A percentile compares a stretch with the other conserved stretches of the same genome.
Evolutionary conservation across 2,888 invertebrate genomes (phyloP).

Genomic region (Hirtodrosophila alboralis): DNA sequence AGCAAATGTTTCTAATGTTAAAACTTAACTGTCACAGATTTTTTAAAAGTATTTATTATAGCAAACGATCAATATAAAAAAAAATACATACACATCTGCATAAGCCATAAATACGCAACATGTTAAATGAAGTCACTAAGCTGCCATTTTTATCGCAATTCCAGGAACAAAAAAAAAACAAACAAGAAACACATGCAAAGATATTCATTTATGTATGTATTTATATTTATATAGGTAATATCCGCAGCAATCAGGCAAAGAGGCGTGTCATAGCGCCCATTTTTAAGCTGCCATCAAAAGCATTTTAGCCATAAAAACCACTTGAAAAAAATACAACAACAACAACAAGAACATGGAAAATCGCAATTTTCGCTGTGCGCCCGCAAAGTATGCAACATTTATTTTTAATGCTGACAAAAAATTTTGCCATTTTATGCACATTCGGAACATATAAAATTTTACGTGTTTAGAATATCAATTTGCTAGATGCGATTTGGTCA

Average conservation of each 20-base stretch:
- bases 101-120: slow-evolving; percentile 3
- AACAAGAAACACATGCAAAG: slow-evolving; percentile 30
- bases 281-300: background rate
- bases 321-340: slow-evolving; percentile 12
- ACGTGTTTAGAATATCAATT: slow-evolving; percentile 77
- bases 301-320: slow-evolving; percentile 47
- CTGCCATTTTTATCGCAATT: slow-evolving; percentile 34
- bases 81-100: background rate
- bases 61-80: too few species aligned
- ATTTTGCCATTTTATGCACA: slow-evolving; percentile 47
- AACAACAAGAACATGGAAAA: slow-evolving; percentile 10
- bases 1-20: too few species aligned
- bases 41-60: too few species aligned
- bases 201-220: slow-evolving; percentile 30
- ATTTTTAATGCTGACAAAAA: slow-evolving; percentile 61
- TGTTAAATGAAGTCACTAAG: slow-evolving; percentile 44
- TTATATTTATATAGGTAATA: slow-evolving; percentile 44
- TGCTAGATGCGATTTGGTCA: slow-evolving; percentile 70
- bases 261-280: slow-evolving; percentile 31
- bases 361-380: slow-evolving; percentile 51
- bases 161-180: background rate
- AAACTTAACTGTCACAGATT: too few species aligned
- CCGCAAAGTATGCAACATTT: slow-evolving; percentile 73
- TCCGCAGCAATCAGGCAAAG: slow-evolving; percentile 59
- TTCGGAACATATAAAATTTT: slow-evolving; percentile 62